Conservation (phyloP, 2,888 invertebrate species). For the Laothoe populi region DNA sequence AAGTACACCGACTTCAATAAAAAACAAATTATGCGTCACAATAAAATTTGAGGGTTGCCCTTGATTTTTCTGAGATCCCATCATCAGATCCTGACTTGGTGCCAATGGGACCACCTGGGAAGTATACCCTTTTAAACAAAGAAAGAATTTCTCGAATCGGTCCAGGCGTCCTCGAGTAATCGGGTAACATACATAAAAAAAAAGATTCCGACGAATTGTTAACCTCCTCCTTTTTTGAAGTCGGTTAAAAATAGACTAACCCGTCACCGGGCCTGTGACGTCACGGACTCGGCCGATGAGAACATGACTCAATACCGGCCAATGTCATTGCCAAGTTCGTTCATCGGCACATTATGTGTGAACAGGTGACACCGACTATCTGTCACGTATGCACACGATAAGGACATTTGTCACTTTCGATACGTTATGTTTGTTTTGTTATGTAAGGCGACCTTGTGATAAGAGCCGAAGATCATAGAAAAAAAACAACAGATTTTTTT, state of each 20-base stretch:
- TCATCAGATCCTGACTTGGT: too few relatives aligned
- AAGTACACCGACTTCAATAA: too few relatives aligned
- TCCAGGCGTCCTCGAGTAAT: too few relatives aligned
- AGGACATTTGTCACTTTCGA: conserved; percentile 32
- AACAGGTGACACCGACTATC: conserved; percentile 40
- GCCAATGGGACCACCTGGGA: too few relatives aligned
- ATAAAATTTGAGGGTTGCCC: too few relatives aligned
- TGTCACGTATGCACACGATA: conserved; percentile 39
- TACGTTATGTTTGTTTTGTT: conserved; percentile 24
- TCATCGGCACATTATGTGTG: conserved; percentile 39
- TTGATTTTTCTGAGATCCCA: too few relatives aligned
- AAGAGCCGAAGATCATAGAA: background rate
- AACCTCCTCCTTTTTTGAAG: background rate
- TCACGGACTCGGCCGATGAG: conserved; percentile 34
- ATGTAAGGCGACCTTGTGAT: conserved; percentile 18
- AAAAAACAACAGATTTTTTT: too few relatives aligned
- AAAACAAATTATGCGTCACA: too few relatives aligned
- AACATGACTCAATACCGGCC: conserved; percentile 37
- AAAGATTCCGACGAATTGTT: background rate
- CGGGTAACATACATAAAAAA: too few relatives aligned
- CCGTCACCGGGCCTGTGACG: conserved; percentile 1
- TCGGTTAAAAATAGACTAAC: background rate
- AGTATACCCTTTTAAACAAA: too few relatives aligned
- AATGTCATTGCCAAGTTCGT: conserved; percentile 60
- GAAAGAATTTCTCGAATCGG: too few relatives aligned